Percentiles rank a stretch among this genome's conserved stretches.
Evolutionary conservation across 2,113 vertebrate genomes (phyloP).

Genomic region (Spea multiplicata): DNA sequence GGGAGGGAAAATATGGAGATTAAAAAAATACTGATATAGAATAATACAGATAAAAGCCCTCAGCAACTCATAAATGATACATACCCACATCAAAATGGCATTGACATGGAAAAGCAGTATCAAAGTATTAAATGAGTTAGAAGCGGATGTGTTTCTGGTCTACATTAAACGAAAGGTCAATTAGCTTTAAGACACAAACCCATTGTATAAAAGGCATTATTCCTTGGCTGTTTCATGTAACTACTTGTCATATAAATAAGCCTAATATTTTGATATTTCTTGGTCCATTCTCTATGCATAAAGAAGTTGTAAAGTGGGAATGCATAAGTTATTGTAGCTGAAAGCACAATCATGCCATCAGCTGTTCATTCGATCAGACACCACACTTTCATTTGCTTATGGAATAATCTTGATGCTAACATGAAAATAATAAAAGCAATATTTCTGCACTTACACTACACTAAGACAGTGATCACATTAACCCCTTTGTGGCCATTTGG

Average conservation of each 20-base stretch:
- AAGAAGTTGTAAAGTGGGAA: conserved; percentile 21
- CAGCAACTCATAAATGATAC: not conserved
- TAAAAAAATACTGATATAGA: not conserved
- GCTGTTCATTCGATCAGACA: conserved; percentile 18
- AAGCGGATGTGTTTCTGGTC: not conserved
- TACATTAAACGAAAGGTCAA: conserved; percentile 15
- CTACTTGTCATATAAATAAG: conserved; percentile 31
- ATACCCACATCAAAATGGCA: not conserved
- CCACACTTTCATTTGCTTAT: conserved; percentile 30
- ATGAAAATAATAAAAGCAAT: conserved; percentile 13
- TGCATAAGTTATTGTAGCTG: conserved; percentile 43
- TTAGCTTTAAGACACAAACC: conserved; percentile 24
- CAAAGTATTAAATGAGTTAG: not conserved
- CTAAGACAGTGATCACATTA: not conserved
- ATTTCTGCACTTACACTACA: conserved; percentile 13
- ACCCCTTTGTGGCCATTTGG: no score
- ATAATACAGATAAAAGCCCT: not conserved
- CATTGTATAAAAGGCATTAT: conserved; percentile 1
- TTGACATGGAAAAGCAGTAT: not conserved
- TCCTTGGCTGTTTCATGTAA: not conserved
- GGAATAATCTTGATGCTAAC: conserved; percentile 21
- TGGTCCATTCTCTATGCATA: conserved; percentile 36
- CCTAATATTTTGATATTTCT: conserved; percentile 33
- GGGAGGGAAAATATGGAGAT: no score
- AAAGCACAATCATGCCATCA: conserved; percentile 29